Evolutionary conservation across 2,113 vertebrate genomes (phyloP), one percentile per base, ranked within the genome.

Genomic region (Aix galericulata): DNA sequence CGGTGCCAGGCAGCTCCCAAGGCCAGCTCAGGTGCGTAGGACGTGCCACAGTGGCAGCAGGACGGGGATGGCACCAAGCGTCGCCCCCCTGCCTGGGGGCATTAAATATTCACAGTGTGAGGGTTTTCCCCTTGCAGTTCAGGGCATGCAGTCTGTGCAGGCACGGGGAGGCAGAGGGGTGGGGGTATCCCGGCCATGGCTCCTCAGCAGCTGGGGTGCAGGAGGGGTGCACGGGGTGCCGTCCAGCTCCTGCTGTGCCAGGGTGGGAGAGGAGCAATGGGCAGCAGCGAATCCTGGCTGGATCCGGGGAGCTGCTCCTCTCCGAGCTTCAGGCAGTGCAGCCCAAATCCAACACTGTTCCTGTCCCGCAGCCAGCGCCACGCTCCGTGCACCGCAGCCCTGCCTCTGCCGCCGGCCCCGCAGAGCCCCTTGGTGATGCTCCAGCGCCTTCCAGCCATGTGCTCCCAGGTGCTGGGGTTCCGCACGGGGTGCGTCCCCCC

Each of bases 91-190:
- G 40, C 27, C 1, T 29, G 38, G 3, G 74, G 88, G 66, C 56
- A 85, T 96, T 95, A 95, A 94, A 92, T 96, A 97, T 98, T 98
- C 96, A 98, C 97, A 98, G 98, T 98, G 98, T 97, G 97, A 97
- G 79, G 97, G 93, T 88, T 97, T 95, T 96, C 78, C 60, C 48
- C 83, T 73, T 17, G 81, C 59, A 36, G 80, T 58, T 62, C 10
- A 13, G 83, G 68, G 66, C 75, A 14, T 20, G 74, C 34, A 63
- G 67, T 36, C 53, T 11, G 2, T 53, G 52, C 52, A 13, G 52
- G 52, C 23, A 53, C 25, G 25, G 52, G 52, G 52, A 53, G 59
- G 59, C 34, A 17, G 36, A 85, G 72, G 68, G 72, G 55, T 34
- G 53, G 34, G 44, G 72, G 44, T 3, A 23, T 26, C 56, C 44